A percentile compares a stretch with the other conserved stretches of the same genome.
Conservation (phyloP, 53 echinoderm and acorn worm species). For the Stichopus horrens region DNA sequence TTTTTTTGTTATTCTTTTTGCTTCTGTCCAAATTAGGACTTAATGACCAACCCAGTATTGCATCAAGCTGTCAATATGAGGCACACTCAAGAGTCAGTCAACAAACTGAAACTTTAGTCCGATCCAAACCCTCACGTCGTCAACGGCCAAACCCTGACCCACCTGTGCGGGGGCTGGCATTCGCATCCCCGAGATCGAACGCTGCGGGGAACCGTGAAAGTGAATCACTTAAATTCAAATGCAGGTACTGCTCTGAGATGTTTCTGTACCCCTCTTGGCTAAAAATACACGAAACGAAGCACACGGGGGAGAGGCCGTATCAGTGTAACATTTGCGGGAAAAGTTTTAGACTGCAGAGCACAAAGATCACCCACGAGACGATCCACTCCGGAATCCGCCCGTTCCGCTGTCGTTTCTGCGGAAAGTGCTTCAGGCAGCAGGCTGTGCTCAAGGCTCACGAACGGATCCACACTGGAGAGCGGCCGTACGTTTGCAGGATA, state of each 20-base stretch:
- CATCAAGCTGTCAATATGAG: neutral
- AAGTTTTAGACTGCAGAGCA: slow-evolving; percentile 4
- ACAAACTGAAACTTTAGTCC: neutral
- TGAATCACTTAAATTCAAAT: neutral
- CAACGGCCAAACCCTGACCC: neutral
- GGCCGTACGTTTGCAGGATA: slow-evolving; percentile 11
- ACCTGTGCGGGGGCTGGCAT: neutral
- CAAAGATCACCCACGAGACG: slow-evolving; percentile 21
- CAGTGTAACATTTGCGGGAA: neutral
- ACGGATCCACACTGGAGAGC: slow-evolving; percentile 24
- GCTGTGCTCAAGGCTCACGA: slow-evolving; percentile 14
- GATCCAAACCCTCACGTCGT: neutral
- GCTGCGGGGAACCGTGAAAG: neutral
- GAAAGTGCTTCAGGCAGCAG: slow-evolving; percentile 9
- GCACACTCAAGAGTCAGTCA: neutral
- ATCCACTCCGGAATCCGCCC: slow-evolving; percentile 8
- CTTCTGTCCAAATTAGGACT: slow-evolving; percentile 29
- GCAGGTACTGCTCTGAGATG: slow-evolving; percentile 10
- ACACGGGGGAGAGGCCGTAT: slow-evolving; percentile 27
- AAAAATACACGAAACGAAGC: slow-evolving; percentile 34
- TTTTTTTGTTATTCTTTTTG: neutral
- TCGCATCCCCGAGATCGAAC: neutral
- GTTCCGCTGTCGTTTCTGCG: slow-evolving; percentile 6
- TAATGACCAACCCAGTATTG: slow-evolving; percentile 3
- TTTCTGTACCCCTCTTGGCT: slow-evolving; percentile 27